Evolutionary conservation across 1,140 invertebrate genomes (phyloP), one percentile per base, ranked within the genome.

Genomic region (Ceratoteleas bidentatus): DNA sequence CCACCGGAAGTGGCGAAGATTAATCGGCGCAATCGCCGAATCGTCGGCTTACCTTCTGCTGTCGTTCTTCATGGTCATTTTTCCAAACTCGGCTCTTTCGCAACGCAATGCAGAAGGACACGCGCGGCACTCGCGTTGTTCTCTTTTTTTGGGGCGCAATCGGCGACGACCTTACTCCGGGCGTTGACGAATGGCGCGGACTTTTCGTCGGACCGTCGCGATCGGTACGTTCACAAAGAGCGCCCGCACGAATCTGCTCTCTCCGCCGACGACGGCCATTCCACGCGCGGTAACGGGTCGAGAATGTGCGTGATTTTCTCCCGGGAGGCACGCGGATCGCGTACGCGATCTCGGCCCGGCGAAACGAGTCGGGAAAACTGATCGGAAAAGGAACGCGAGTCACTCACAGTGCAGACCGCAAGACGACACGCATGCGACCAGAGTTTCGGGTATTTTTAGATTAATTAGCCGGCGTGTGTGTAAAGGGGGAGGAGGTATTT

Each of bases 261-360:
- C 58, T 73, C 69, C 49, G 60, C 61, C 68, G n/a, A 9, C 68
- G n/a, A n/a, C 43, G 15, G 49, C 57, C 47, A 61, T 53, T 60
- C 33, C n/a, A 53, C 54, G 9, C 24, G 56, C 50, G 34, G 56
- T 61, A 70, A 58, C 65, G 40, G 53, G 43, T 60, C 15, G 66
- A 33, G 52, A 58, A 60, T 49, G 68, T 72, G 57, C 50, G 47
- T 61, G 68, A 72, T 72, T 72, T 72, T 72, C 68, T 72, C 68
- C 57, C 56, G 49, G 40, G 34, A 65, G 61, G 0, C 2, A 40
- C 47, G 15, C n/a, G 33, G 33, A 54, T 47, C 45, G 49, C 16
- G 8, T 15, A 24, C 14, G 15, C 16, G 15, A 50, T 50, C 16
- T 9, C 7, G 16, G 7, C 7, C 7, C 16, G 16, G 49, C 6